Conservation (phyloP, 2,888 invertebrate species). For the Nowickia ferox region DNA sequence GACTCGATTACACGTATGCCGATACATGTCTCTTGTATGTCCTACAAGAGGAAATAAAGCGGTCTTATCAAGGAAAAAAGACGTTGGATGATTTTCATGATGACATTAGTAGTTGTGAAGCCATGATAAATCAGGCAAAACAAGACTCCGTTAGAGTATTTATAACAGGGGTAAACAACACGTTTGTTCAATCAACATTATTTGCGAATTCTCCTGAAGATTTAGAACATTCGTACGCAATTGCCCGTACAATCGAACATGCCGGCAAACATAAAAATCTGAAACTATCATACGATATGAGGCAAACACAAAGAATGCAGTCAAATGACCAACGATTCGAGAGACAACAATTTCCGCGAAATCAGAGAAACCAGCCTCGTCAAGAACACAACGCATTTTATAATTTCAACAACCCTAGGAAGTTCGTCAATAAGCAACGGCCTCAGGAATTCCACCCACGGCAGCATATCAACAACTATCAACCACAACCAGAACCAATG, state of each 20-base stretch:
- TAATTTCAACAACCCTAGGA: no score
- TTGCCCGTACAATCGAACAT: no score
- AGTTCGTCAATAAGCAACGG: no score
- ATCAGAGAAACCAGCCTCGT: neutral
- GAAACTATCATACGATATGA: neutral
- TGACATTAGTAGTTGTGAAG: neutral
- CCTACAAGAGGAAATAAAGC: neutral
- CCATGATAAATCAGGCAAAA: neutral
- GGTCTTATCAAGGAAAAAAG: neutral
- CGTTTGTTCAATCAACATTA: neutral
- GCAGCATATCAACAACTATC: neutral
- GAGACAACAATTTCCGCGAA: neutral
- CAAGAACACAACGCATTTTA: neutral
- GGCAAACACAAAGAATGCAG: neutral
- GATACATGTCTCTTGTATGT: neutral
- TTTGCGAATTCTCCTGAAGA: no score
- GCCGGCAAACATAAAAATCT: no score
- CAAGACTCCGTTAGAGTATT: neutral
- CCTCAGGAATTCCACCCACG: neutral
- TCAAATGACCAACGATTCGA: neutral
- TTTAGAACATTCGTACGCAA: neutral
- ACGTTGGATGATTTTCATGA: slow-evolving; percentile 49
- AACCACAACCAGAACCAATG: no score
- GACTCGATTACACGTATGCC: neutral
- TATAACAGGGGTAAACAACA: neutral